Conservation (phyloP, 2,888 invertebrate species). For the Chaetoderma sp. region DNA sequence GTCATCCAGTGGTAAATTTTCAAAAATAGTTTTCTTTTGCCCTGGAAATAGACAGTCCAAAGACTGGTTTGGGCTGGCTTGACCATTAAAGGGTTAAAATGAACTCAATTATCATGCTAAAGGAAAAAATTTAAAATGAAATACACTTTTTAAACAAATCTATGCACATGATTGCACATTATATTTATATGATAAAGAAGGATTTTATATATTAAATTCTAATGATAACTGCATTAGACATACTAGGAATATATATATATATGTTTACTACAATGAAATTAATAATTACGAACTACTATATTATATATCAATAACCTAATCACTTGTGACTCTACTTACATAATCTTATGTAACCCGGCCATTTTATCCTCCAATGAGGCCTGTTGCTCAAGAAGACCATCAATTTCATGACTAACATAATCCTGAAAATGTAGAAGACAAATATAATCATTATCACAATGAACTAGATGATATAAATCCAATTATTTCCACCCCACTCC, state of each 20-base stretch:
- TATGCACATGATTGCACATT: no score
- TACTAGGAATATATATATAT: no score
- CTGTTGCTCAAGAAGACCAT: conserved; percentile 80
- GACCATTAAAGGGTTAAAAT: no score
- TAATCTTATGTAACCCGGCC: conserved; percentile 82
- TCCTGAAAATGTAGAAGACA: conserved; percentile 72
- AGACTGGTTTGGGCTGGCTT: no score
- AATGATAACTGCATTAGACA: no score
- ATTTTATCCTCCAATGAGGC: conserved; percentile 84
- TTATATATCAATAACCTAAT: background rate
- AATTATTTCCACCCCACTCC: no score
- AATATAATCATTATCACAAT: background rate
- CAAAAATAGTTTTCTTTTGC: no score
- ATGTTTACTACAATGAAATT: background rate
- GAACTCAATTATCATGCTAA: no score
- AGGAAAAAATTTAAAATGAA: background rate
- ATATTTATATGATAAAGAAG: background rate
- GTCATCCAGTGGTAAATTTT: no score
- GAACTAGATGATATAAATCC: no score
- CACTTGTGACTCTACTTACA: conserved; percentile 73
- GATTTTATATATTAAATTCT: background rate
- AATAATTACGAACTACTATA: background rate
- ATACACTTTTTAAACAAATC: no score
- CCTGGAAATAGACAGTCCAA: no score
- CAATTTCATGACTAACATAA: conserved; percentile 79